A percentile compares a stretch with the other conserved stretches of the same genome.
Evolutionary conservation across 2,797 vertebrate genomes (phyloP).

Genomic region (Urophycis tenuis): DNA sequence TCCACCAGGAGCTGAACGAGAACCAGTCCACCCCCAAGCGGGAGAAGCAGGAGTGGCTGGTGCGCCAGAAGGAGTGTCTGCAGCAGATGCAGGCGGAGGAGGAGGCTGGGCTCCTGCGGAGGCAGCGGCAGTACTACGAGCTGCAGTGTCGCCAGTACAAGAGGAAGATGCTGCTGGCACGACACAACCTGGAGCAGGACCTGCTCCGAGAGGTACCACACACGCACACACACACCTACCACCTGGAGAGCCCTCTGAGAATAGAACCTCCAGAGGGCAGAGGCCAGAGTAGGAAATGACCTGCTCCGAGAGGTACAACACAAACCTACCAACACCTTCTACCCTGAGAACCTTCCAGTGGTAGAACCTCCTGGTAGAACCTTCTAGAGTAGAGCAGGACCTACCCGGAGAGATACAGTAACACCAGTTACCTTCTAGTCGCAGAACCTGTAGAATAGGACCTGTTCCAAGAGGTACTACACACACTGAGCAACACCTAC

Average conservation of each 20-base stretch:
- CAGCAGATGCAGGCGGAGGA: slow-evolving; percentile 89
- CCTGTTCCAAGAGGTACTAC: background rate
- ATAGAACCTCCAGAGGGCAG: background rate
- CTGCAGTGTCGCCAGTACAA: slow-evolving; percentile 89
- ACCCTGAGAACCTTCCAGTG: background rate
- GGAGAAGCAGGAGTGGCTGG: slow-evolving; percentile 90
- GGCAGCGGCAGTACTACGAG: slow-evolving; percentile 89
- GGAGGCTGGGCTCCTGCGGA: slow-evolving; percentile 79
- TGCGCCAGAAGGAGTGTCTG: slow-evolving; percentile 88
- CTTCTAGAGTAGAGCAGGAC: background rate
- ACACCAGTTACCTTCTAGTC: background rate
- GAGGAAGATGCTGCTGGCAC: slow-evolving; percentile 84
- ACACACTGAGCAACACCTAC: background rate
- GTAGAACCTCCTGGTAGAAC: background rate
- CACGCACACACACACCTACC: background rate
- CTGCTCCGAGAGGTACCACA: slow-evolving; percentile 77
- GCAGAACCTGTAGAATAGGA: background rate
- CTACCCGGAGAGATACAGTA: background rate
- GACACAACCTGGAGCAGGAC: slow-evolving; percentile 89
- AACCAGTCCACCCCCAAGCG: slow-evolving; percentile 90
- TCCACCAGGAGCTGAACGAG: slow-evolving; percentile 83
- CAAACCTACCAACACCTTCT: too few relatives aligned
- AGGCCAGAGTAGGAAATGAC: background rate
- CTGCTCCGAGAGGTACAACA: slow-evolving; percentile 62
- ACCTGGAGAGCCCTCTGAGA: background rate